Base-by-base conservation (phyloP, 2,113 vertebrate genomes). In the Cercopithecus mona region DNA sequence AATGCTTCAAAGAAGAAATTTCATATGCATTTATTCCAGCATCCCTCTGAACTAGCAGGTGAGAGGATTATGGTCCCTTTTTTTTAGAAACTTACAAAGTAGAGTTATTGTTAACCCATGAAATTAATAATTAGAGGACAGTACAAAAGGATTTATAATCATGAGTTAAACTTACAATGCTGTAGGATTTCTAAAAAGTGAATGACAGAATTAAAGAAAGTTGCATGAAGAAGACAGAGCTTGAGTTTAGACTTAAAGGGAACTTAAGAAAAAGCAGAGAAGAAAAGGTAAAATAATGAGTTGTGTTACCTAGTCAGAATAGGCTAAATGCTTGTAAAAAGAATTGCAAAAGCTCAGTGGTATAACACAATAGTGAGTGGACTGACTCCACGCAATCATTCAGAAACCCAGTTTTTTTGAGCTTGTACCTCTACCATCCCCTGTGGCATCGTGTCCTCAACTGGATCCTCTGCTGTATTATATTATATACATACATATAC, bases 1-100 rank as follows among this genome's bases (percentile, higher is more conserved):
- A 95, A 82, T 82, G 88, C 85, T 97, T 97, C 94, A 94, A 95
- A 97, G 94, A 95, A 91, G 30, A 88, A 81, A 97, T 97, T 90
- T 96, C 96, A 97, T 94, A 96, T 86, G 72, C 81, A 97, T 93
- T 92, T 98, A 96, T 96, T 88, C 27, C 94, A 82, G 45, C 57
- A 94, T 76, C 59, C 23, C 45, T 93, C 35, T 95, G 73, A 94
- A 86, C 48, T 32, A 45, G 81, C 23, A 97, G 84, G 72, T 92
- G 23, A 94, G 72, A 94, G 48, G 76, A 91, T 88, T 52, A 64
- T 10, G 8, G 59, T 50, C n/a, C n/a, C 61, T 97, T 96, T 66
- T 79, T 91, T 88, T 96, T 50, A 90, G 75, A 92, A 90, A n/a
- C 80, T 93, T 87, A 70, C 17, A 92, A 88, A 92, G 50, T 80